Evolutionary conservation across 2,888 invertebrate species (phyloP), one percentile per base, ranked within the genome.

Genomic region (Drosophila flavopinicola): DNA sequence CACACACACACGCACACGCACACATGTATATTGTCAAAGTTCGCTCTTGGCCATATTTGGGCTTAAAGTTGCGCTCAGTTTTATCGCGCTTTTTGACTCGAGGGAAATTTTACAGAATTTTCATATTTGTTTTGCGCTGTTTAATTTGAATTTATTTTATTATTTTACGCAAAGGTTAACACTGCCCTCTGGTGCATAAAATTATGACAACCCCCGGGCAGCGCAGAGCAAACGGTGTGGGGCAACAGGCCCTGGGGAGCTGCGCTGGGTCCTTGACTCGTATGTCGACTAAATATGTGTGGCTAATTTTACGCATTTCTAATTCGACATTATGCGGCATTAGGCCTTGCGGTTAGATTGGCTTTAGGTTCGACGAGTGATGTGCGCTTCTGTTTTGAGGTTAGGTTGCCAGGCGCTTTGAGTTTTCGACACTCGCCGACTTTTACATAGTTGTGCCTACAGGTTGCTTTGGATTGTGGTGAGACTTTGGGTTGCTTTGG

Each of bases 291-390:
- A 63, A 53, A 57, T 39, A 61, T 73, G 67, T 61, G 53, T 47
- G 49, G 65, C 64, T 73, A 82, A 78, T 78, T 78, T 78, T 56
- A 82, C 76, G 61, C 76, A 75, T 59, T 61, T 78, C 73, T 63
- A 75, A 78, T 75, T 82, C 63, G 67, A 66, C 61, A 78, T 75
- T 64, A 49, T 78, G 58, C 44, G 42, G 24, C 47, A 42, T 63
- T 72, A 60, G 69, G 59, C 49, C 60, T 42, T 75, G 66, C 49
- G 71, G 66, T 61, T 51, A 53, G 17, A 42, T 57, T 45, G 33
- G 48, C 65, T 52, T 52, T 33, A 33, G 37, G 45, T 52, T 49
- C 33, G 32, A 48, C 45, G 57, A 29, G 47, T 53, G 32, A 35
- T 39, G 32, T 29, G 11, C 3, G 35, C 32, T 38, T 48, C 23